Conservation (phyloP, 2,888 invertebrate genomes). For the Phania funesta region DNA sequence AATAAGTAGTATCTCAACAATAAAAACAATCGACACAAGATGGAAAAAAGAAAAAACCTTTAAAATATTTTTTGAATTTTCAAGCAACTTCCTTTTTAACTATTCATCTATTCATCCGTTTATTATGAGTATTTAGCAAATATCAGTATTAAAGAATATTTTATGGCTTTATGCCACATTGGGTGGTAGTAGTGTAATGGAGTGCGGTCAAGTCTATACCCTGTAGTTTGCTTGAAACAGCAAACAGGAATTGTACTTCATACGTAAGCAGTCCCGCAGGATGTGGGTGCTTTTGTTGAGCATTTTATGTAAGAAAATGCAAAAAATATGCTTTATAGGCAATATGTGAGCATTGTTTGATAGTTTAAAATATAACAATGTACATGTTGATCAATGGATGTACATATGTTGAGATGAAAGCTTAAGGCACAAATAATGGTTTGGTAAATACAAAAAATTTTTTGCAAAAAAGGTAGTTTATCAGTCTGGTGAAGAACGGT, state of each 20-base stretch:
- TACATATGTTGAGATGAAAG: neutral
- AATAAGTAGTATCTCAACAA: constrained; percentile 45
- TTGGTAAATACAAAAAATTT: neutral
- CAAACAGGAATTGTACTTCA: too few relatives aligned
- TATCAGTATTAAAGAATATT: too few relatives aligned
- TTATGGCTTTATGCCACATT: constrained; percentile 32
- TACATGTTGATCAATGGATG: neutral
- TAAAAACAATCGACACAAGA: neutral
- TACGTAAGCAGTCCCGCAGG: too few relatives aligned
- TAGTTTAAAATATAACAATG: constrained; percentile 54
- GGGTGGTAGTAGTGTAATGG: neutral
- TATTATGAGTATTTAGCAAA: constrained; percentile 16
- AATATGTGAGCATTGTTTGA: constrained; percentile 75
- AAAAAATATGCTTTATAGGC: constrained; percentile 79
- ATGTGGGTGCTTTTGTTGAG: constrained; percentile 72
- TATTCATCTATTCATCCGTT: constrained; percentile 68
- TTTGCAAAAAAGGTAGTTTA: too few relatives aligned
- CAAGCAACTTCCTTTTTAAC: constrained; percentile 74
- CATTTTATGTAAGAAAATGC: constrained; percentile 76
- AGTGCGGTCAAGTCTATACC: neutral
- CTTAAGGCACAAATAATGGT: neutral
- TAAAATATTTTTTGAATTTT: constrained; percentile 67
- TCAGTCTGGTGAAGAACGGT: too few relatives aligned
- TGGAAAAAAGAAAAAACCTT: constrained; percentile 30
- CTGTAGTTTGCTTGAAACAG: too few relatives aligned